Base-by-base conservation (phyloP, 1,140 invertebrate species). In the Pseudomyrmex pallidus region DNA sequence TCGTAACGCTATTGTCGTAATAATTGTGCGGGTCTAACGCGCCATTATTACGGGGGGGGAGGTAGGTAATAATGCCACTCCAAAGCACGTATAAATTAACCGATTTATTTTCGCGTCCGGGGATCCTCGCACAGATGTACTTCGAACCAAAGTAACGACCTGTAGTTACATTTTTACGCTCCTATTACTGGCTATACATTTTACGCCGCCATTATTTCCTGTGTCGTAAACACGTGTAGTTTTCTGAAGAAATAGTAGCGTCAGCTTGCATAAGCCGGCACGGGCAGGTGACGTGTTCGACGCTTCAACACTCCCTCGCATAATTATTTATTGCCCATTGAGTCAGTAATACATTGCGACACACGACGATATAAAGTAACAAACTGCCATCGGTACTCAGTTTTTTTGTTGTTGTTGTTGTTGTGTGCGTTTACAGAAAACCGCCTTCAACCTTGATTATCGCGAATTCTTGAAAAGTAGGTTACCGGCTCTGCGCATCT, bases 261-360 rank as follows among this genome's bases (percentile, higher is more conserved):
- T 78, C 66, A 59, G 20, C 44, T 80, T 80, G 76, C 76, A 72
- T 80, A 80, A 80, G 66, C 76, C 66, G 35, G 25, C 35, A 7
- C 35, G 35, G 5, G 50, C 44, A 57, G 44, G 44, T 72, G 76
- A 61, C 68, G 76, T 57, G 63, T 74, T 59, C 52, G 77, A 59
- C 84, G 59, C 46, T 35, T 67, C 54, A 68, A 57, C 76, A 72
- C 76, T 59, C 61, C 50, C 59, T 66, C 74, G 8, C 59, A 67
- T 59, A 57, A 22, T 66, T 76, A 74, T 84, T 89, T 89, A 89
- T 46, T 54, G 74, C 83, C 86, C 78, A 83, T 73, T 63, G 66
- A 50, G n/a, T 59, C 56, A 67, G 20, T 78, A 57, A 59, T 48
- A 70, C 35, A 78, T 46, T 56, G 57, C 15, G 22, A 48, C 50